Base-by-base conservation (phyloP, 2,888 invertebrate species). In the Pollenia amentaria region DNA sequence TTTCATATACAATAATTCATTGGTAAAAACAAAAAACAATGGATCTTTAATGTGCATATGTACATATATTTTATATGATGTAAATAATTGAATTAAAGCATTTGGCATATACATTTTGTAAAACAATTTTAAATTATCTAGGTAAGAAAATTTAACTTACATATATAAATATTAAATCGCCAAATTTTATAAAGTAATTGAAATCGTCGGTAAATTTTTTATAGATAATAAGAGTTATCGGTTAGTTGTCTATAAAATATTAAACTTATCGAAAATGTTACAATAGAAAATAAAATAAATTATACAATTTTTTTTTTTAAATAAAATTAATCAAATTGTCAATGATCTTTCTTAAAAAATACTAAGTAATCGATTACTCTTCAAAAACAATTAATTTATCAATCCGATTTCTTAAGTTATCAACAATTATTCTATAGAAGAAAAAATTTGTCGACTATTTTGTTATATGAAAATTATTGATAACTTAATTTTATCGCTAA, bases 61-160 rank as follows among this genome's bases (percentile, higher is more conserved):
- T 6, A 29, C 12, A 16, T 16, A 16, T 46, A 48, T 48, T 51
- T 79, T 60, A 51, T 44, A 70, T 18, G 29, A 72, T 64, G 79
- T 72, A 72, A 80, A 79, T 79, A 53, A 62, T 64, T 70, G 29
- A 42, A 70, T 62, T 46, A 48, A 57, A 67, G 46, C 9, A 16
- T 1, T 16, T 7, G 16, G 2, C 9, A 16, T 10, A 51, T 51
- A 12, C n/a, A 51, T 14, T 51, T 7, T 51, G 51, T 14, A 51
- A 51, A 14, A 51, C 7, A 51, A 51, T n/a, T 51, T 51, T 3
- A 51, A 16, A n/a, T n/a, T 51, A 51, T 51, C n/a, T 29, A 6
- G 29, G 4, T 6, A 29, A 29, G 4, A 29, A 29, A 29, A 29
- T 29, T 29, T 29, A 6, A 29, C 29, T 29, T 6, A 29, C 0